These are phyloP conservation scores for Grallaria varia DNA, from an alignment of 2,113 vertebrate species.

Conservation along the genomic window DNA sequence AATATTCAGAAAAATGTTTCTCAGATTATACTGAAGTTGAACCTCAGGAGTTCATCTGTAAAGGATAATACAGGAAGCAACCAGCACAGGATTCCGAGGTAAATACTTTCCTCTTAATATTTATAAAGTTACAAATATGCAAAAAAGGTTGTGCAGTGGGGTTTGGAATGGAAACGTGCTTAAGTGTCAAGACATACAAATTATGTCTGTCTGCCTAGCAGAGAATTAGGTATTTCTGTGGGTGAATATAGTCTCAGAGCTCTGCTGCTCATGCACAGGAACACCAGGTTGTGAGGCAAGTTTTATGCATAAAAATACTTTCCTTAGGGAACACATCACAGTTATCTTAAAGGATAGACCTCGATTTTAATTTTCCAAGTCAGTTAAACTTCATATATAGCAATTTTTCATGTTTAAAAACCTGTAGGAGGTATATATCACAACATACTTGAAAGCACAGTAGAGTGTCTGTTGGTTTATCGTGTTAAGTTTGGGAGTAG, in stretches of 20 bases:
- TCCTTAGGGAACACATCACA: neutral
- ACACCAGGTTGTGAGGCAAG: neutral
- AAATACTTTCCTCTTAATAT: slow-evolving; percentile 27
- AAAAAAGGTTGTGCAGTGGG: neutral
- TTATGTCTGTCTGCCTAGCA: neutral
- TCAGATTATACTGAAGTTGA: slow-evolving; percentile 14
- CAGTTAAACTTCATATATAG: neutral
- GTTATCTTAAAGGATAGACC: neutral
- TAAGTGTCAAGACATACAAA: neutral
- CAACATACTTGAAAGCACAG: slow-evolving; percentile 27
- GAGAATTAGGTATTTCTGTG: neutral
- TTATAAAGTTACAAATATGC: neutral
- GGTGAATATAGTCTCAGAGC: neutral
- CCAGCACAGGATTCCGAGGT: slow-evolving; percentile 55
- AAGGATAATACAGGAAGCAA: neutral
- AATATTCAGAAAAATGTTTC: neutral
- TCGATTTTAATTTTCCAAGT: slow-evolving; percentile 30
- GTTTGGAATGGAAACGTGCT: neutral
- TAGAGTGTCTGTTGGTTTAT: neutral
- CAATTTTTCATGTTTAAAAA: slow-evolving; percentile 27
- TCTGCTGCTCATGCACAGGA: neutral
- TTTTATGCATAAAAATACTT: neutral
- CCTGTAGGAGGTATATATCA: neutral
- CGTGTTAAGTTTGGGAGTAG: neutral
- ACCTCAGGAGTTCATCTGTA: neutral